phyloP scores from a whole-genome alignment of 2,797 vertebrate species.

The Synaphobranchus kaupii region DNA sequence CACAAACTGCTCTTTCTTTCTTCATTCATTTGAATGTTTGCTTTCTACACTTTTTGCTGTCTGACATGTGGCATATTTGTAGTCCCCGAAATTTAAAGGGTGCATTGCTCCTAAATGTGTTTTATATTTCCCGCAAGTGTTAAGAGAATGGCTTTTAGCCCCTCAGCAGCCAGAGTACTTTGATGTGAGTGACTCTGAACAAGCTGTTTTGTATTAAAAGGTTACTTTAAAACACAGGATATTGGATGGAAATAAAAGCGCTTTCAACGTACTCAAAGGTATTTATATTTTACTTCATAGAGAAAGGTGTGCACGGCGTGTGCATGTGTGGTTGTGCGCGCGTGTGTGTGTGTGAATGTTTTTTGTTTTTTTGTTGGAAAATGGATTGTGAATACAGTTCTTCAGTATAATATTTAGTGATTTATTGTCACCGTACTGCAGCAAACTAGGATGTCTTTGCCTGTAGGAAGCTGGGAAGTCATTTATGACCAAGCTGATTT shows the following conservation, averaged over 20 bases:
- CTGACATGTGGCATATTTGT: background rate
- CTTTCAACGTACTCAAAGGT: slow-evolving; percentile 27
- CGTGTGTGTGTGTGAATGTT: no score
- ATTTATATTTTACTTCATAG: slow-evolving; percentile 31
- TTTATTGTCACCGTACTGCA: slow-evolving; percentile 39
- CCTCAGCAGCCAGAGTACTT: slow-evolving; percentile 22
- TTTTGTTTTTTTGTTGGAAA: slow-evolving; percentile 35
- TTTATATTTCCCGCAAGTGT: slow-evolving; percentile 1
- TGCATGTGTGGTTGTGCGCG: no score
- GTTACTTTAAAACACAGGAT: slow-evolving; percentile 29
- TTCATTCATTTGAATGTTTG: background rate
- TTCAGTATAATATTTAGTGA: slow-evolving; percentile 43
- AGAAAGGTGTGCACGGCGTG: slow-evolving; percentile 22
- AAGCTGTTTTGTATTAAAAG: slow-evolving; percentile 42
- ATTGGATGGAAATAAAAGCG: slow-evolving; percentile 41
- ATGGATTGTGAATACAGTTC: slow-evolving; percentile 44
- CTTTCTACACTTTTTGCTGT: background rate
- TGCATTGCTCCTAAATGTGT: slow-evolving; percentile 28
- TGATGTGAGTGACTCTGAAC: slow-evolving; percentile 30
- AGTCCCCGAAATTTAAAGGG: slow-evolving; percentile 19
- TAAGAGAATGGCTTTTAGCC: slow-evolving; percentile 20
- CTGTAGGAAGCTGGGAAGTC: background rate
- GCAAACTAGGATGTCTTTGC: slow-evolving; percentile 28
- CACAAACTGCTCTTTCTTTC: background rate
- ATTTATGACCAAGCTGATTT: slow-evolving; percentile 31